Percentiles rank a stretch among this genome's conserved stretches.
phyloP scores from a whole-genome alignment of 2,888 invertebrate species.

The Drosophila monieri region DNA sequence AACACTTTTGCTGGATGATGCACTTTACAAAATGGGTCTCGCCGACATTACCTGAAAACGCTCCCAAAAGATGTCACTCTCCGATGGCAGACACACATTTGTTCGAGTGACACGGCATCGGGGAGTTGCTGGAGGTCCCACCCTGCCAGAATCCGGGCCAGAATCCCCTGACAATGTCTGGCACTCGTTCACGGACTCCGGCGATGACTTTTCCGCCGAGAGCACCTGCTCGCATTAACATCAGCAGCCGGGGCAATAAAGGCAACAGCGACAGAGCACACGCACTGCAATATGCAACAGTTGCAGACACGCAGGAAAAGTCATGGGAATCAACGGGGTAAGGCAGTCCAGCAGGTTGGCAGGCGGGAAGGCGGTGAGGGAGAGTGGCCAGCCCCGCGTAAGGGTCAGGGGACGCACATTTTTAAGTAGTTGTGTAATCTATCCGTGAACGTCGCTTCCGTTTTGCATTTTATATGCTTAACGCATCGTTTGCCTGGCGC shows the following conservation, averaged over 20 bases:
- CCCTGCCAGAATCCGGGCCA: slow-evolving; percentile 15
- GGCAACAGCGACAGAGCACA: slow-evolving; percentile 32
- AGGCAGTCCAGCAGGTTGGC: not conserved
- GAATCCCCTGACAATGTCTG: slow-evolving; percentile 47
- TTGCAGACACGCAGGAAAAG: slow-evolving; percentile 50
- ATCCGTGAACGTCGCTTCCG: slow-evolving; percentile 67
- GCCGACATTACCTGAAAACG: slow-evolving; percentile 16
- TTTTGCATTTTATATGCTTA: slow-evolving; percentile 72
- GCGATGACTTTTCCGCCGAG: slow-evolving; percentile 23
- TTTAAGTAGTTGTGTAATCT: slow-evolving; percentile 65
- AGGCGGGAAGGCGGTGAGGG: not conserved
- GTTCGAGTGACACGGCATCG: slow-evolving; percentile 15
- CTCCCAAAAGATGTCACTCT: slow-evolving; percentile 36
- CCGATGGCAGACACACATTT: slow-evolving; percentile 1
- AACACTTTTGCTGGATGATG: slow-evolving; percentile 23
- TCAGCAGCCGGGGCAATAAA: slow-evolving; percentile 55
- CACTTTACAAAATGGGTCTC: slow-evolving; percentile 27
- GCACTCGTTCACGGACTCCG: slow-evolving; percentile 38
- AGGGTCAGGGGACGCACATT: slow-evolving; percentile 32
- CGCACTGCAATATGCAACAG: slow-evolving; percentile 70
- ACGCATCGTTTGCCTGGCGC: slow-evolving; percentile 69
- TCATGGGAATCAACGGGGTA: slow-evolving; percentile 2
- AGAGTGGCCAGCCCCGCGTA: not conserved
- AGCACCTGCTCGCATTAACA: slow-evolving; percentile 42
- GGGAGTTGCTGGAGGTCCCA: slow-evolving; percentile 2